These are phyloP conservation scores for Crocuta crocuta DNA, from an alignment of 2,113 vertebrate genomes.

Conservation along the genomic window DNA sequence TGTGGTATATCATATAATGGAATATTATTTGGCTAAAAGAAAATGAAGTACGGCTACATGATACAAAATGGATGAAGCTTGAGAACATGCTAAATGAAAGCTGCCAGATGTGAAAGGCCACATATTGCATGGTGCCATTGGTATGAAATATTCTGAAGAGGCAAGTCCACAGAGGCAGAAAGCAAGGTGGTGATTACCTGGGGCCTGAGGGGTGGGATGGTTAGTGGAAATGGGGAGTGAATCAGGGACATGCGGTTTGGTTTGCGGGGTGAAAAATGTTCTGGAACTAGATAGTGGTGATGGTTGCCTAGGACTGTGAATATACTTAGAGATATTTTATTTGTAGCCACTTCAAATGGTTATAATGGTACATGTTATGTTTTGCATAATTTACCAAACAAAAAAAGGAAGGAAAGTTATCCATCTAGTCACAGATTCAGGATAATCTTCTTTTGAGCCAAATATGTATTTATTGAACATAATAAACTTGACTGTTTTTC, in stretches of 20 bases:
- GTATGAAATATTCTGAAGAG: neutral
- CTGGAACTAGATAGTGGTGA: neutral
- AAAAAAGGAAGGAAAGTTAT: neutral
- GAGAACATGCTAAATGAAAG: slow-evolving; percentile 6
- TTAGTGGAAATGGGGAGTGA: neutral
- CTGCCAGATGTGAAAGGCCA: neutral
- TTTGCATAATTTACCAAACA: neutral
- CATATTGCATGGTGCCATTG: neutral
- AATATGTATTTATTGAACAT: neutral
- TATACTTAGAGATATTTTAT: neutral
- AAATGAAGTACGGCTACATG: neutral
- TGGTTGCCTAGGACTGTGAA: neutral
- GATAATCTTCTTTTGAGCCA: neutral
- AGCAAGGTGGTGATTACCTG: neutral
- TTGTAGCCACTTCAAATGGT: neutral
- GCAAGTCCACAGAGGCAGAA: neutral
- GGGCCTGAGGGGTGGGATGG: neutral
- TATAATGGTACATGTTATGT: slow-evolving; percentile 1
- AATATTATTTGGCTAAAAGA: neutral
- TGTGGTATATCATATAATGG: neutral
- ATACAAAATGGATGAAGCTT: neutral
- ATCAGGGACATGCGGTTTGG: neutral
- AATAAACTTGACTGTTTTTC: slow-evolving; percentile 19
- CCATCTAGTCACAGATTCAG: neutral
- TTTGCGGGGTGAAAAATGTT: neutral